phyloP scores from a whole-genome alignment of 1,140 invertebrate species.

The Nylanderia fulva region DNA sequence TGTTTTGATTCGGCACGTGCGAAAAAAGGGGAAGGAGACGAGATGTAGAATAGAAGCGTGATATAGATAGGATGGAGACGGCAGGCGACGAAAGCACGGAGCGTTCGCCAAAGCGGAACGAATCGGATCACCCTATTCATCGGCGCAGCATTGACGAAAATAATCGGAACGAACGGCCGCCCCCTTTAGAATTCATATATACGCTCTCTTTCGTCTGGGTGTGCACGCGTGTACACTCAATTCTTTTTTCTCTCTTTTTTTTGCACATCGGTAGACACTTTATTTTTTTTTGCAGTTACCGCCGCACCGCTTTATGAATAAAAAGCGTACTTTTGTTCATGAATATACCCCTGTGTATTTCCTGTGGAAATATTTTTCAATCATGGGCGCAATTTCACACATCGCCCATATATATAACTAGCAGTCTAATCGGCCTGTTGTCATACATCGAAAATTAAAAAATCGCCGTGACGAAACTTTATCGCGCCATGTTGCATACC shows the following conservation, averaged over 20 bases:
- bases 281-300: conserved; percentile 46
- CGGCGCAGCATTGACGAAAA: conserved; percentile 64
- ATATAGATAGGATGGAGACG: conserved; percentile 3
- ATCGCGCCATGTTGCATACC: not conserved
- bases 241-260: conserved; percentile 1
- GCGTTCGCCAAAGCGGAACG: conserved; percentile 51
- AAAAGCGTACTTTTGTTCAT: conserved; percentile 53
- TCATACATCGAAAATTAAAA: conserved; percentile 58
- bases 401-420: conserved; percentile 1
- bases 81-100: conserved; percentile 36
- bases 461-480: conserved; percentile 32
- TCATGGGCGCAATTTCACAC: conserved; percentile 40
- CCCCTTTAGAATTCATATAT: conserved; percentile 60
- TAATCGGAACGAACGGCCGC: conserved; percentile 41
- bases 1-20: conserved; percentile 44
- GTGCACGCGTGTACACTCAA: not conserved
- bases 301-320: conserved; percentile 43
- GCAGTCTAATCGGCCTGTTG: conserved; percentile 42
- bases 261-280: conserved; percentile 21
- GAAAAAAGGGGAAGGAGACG: conserved; percentile 16
- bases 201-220: not conserved
- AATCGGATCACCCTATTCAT: conserved; percentile 66
- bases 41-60: not conserved
- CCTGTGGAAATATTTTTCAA: conserved; percentile 58
- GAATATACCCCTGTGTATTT: conserved; percentile 39